Evolutionary conservation across 2,113 vertebrate genomes (phyloP).

Genomic region (Vulpes vulpes): DNA sequence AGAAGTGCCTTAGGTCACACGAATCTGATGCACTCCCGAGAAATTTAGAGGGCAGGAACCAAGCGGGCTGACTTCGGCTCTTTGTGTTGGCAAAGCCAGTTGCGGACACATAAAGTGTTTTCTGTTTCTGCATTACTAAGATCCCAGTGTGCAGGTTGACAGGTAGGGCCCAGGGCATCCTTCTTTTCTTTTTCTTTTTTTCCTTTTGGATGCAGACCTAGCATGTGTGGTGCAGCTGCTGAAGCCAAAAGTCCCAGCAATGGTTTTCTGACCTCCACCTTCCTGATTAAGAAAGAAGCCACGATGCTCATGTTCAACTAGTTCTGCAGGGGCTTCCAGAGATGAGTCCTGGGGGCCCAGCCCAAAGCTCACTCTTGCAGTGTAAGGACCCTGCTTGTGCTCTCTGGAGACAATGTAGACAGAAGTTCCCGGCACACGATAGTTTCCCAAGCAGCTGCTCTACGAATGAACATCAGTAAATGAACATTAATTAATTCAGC

Average conservation of each 20-base stretch:
- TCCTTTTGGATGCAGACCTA: not conserved
- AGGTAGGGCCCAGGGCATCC: not conserved
- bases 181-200: not conserved
- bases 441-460: not conserved
- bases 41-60: not conserved
- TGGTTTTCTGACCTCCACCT: not conserved
- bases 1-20: not conserved
- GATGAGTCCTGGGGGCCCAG: not conserved
- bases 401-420: not conserved
- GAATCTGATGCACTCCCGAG: not conserved
- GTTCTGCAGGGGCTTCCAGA: not conserved
- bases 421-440: not conserved
- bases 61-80: not conserved
- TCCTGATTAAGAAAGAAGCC: not conserved
- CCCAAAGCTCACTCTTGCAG: not conserved
- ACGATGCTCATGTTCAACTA: too few species aligned
- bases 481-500: not conserved
- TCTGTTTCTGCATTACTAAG: not conserved
- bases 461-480: not conserved
- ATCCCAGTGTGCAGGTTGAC: not conserved
- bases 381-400: not conserved
- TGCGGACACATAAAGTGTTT: not conserved
- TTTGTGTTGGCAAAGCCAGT: not conserved
- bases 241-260: not conserved
- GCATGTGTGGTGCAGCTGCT: not conserved